Percentiles rank a stretch among this genome's conserved stretches.
Evolutionary conservation across 2,888 invertebrate species (phyloP).

Genomic region (Phalera bucephala): DNA sequence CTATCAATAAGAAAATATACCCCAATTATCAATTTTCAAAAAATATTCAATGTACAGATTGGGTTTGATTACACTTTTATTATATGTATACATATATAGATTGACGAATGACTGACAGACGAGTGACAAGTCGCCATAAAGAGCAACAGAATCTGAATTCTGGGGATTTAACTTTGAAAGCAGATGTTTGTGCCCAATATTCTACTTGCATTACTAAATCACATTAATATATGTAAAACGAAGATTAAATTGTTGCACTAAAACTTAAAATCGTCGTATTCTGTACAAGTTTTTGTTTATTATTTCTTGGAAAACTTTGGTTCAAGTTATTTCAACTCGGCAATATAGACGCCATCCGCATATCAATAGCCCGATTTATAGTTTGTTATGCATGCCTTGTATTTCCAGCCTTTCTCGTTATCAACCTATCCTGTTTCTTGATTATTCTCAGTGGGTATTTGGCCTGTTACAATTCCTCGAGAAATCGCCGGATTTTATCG

Average conservation of each 20-base stretch:
- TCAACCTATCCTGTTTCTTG: conserved; percentile 36
- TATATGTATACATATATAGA: too few species aligned
- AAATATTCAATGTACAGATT: too few species aligned
- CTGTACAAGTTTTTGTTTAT: conserved; percentile 28
- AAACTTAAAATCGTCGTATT: conserved; percentile 24
- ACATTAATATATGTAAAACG: neutral
- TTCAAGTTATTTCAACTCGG: conserved; percentile 38
- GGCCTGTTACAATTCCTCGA: neutral
- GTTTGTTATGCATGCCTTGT: conserved; percentile 53
- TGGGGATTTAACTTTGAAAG: too few species aligned
- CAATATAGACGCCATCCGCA: conserved; percentile 43
- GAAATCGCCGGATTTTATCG: too few species aligned
- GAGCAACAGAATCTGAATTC: too few species aligned
- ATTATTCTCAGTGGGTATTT: conserved; percentile 17
- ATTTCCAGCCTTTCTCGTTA: conserved; percentile 44
- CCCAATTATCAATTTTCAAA: too few species aligned
- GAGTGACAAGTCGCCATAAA: too few species aligned
- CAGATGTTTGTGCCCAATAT: neutral
- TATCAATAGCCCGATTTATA: conserved; percentile 45
- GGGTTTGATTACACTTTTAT: too few species aligned
- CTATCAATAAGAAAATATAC: too few species aligned
- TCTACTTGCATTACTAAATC: too few species aligned
- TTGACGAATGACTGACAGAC: too few species aligned
- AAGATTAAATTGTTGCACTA: conserved; percentile 10
- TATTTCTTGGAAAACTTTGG: conserved; percentile 40